A percentile compares a stretch with the other conserved stretches of the same genome.
Evolutionary conservation across 1,140 invertebrate species (phyloP).

Genomic region (Lordiphosa mommai): DNA sequence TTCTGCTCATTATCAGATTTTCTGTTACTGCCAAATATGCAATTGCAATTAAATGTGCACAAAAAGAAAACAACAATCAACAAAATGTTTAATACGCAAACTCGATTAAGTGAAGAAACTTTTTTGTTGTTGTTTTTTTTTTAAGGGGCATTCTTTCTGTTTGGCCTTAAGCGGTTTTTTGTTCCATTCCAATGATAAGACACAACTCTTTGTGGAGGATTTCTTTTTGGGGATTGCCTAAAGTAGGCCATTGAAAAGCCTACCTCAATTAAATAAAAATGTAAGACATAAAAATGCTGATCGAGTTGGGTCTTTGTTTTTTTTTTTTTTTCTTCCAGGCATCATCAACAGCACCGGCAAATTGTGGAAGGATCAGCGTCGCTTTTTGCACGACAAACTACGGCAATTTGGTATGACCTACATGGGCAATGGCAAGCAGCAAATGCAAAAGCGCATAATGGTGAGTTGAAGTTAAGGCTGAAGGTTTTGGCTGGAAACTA

Average conservation of each 20-base stretch:
- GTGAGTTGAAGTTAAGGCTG: conserved; percentile 83
- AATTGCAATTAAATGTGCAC: conserved; percentile 11
- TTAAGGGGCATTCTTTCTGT: conserved; percentile 5
- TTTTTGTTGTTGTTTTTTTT: conserved; percentile 9
- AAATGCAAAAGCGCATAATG: conserved; percentile 93
- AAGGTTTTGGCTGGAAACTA: neutral
- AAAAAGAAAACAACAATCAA: conserved; percentile 3
- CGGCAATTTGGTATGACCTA: conserved; percentile 94
- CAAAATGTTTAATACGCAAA: conserved; percentile 11
- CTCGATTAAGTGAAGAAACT: conserved; percentile 31
- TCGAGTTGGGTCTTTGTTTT: neutral
- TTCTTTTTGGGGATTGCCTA: conserved; percentile 18
- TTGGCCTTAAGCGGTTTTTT: conserved; percentile 5
- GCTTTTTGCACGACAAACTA: conserved; percentile 93
- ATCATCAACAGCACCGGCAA: conserved; percentile 94
- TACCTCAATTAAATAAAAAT: conserved; percentile 56
- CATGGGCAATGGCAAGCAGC: conserved; percentile 87
- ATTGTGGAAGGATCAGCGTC: conserved; percentile 94
- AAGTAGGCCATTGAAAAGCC: conserved; percentile 20
- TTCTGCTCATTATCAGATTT: conserved; percentile 8
- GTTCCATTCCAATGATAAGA: conserved; percentile 9
- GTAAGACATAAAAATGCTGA: conserved; percentile 1
- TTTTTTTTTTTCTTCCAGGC: conserved; percentile 82
- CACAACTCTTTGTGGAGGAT: conserved; percentile 1
- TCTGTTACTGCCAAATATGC: conserved; percentile 6